A percentile compares a stretch with the other conserved stretches of the same genome.
These are phyloP conservation scores for Diphyllodes magnificus DNA, from an alignment of 2,113 vertebrate genomes.

Conservation along the genomic window DNA sequence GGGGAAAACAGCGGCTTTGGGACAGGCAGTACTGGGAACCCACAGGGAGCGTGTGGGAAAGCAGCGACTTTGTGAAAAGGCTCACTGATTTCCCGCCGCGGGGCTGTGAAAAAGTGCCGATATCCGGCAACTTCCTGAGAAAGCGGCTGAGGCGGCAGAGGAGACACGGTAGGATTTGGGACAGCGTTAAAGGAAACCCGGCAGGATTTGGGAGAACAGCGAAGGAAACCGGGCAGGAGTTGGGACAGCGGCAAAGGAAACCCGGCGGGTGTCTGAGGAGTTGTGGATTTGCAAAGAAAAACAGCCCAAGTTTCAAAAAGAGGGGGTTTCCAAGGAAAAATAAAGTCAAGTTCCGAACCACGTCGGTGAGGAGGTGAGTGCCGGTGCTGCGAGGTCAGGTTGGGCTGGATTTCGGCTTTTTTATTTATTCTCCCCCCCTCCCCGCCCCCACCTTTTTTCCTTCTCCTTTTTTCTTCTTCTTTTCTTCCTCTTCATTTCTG, in stretches of 20 bases:
- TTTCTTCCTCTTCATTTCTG: not conserved
- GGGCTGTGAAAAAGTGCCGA: not conserved
- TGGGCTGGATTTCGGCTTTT: not conserved
- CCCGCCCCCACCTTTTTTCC: fast-evolving
- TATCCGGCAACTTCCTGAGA: not conserved
- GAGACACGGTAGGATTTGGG: not conserved
- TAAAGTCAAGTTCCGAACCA: not conserved
- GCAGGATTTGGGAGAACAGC: not conserved
- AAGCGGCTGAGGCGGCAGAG: not conserved
- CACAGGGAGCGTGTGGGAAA: fast-evolving
- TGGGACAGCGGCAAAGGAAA: not conserved
- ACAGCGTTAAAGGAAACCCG: not conserved
- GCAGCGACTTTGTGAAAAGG: not conserved
- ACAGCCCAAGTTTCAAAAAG: not conserved
- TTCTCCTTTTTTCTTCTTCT: not conserved
- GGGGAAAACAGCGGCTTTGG: fast-evolving
- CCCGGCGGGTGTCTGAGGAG: not conserved
- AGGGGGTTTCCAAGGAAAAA: not conserved
- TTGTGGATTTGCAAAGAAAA: not conserved
- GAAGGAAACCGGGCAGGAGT: not conserved
- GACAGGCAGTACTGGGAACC: fast-evolving
- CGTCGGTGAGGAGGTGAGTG: not conserved
- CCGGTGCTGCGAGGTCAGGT: not conserved
- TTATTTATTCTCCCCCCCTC: not conserved
- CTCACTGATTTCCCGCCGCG: not conserved